Evolutionary conservation across 1,140 invertebrate genomes (phyloP).

Genomic region (Cylas formicarius): DNA sequence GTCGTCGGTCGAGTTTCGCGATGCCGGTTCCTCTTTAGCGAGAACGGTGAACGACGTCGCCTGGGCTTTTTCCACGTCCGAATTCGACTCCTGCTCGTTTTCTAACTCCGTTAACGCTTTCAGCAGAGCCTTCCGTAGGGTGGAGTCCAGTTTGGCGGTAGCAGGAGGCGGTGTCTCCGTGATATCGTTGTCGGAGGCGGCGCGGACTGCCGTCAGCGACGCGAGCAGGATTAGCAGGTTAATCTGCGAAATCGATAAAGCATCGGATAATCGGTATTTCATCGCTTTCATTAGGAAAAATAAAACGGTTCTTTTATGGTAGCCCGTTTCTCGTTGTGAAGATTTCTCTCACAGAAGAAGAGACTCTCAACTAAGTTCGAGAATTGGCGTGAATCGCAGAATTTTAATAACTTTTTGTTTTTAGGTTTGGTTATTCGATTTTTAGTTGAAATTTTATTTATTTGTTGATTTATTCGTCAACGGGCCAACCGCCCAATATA

Average conservation of each 20-base stretch:
- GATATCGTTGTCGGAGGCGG: constrained; percentile 10
- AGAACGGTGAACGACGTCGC: constrained; percentile 30
- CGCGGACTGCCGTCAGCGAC: neutral
- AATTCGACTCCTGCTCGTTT: constrained; percentile 30
- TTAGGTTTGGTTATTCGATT: no score
- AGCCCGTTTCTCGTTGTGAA: no score
- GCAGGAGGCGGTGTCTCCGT: constrained; percentile 6
- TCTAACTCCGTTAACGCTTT: constrained; percentile 37
- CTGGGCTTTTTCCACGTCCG: constrained; percentile 29
- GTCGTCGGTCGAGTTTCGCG: neutral
- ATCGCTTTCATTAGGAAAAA: neutral
- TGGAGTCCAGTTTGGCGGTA: constrained; percentile 27
- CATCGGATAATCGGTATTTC: neutral
- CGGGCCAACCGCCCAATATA: no score
- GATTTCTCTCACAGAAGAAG: no score
- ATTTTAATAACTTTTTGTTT: no score
- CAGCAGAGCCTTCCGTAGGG: constrained; percentile 34
- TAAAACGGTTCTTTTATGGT: no score
- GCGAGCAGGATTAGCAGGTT: constrained; percentile 2
- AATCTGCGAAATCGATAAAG: constrained; percentile 1
- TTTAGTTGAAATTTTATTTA: no score
- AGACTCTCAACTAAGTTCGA: no score
- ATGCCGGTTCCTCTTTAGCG: constrained; percentile 3
- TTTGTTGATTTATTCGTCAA: no score
- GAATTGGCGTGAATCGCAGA: no score